These are phyloP conservation scores for Koerneria pararmatus DNA, from an alignment of 2,888 invertebrate genomes.

Conservation along the genomic window DNA sequence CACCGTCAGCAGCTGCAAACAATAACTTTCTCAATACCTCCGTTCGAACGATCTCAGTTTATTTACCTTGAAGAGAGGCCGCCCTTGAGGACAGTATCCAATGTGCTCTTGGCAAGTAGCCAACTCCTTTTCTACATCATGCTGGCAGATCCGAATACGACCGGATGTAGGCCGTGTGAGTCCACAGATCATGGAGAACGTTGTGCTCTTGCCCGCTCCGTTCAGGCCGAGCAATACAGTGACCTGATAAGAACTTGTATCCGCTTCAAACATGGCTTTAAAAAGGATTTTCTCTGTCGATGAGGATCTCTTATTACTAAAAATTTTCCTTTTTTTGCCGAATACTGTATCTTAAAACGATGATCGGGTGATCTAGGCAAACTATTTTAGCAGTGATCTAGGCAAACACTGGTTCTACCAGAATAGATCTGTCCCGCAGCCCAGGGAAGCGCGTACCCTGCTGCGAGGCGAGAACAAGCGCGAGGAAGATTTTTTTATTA, in stretches of 20 bases:
- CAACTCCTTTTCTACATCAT: conserved; percentile 34
- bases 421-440: too few relatives aligned
- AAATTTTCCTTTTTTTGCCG: too few relatives aligned
- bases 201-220: conserved; percentile 54
- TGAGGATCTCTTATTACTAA: neutral
- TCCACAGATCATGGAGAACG: conserved; percentile 44
- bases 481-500: too few relatives aligned
- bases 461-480: too few relatives aligned
- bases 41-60: too few relatives aligned
- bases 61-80: too few relatives aligned
- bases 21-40: too few relatives aligned
- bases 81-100: conserved; percentile 49
- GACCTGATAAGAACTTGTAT: conserved; percentile 34
- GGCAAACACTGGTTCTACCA: too few relatives aligned
- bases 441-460: too few relatives aligned
- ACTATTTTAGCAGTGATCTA: too few relatives aligned
- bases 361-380: too few relatives aligned
- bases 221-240: conserved; percentile 59
- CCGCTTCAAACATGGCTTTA: neutral
- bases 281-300: neutral
- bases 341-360: too few relatives aligned
- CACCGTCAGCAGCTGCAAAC: conserved; percentile 48
- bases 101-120: conserved; percentile 38
- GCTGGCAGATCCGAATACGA: conserved; percentile 39
- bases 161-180: conserved; percentile 43